A percentile compares a stretch with the other conserved stretches of the same genome.
phyloP scores from a whole-genome alignment of 2,888 invertebrate species.

The Meiosimyza decipiens region DNA sequence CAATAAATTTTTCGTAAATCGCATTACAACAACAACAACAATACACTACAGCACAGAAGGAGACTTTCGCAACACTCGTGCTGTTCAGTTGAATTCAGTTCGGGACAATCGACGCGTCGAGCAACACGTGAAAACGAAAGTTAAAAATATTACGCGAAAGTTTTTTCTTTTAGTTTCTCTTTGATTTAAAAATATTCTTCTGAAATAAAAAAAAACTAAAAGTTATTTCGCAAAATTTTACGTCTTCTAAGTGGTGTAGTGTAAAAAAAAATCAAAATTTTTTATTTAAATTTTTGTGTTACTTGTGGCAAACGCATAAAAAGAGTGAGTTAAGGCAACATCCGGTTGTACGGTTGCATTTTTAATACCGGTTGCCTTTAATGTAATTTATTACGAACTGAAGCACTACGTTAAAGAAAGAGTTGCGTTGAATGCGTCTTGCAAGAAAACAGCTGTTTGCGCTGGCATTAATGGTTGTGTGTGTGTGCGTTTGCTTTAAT shows the following conservation, averaged over 20 bases:
- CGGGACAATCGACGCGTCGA: conserved; percentile 27
- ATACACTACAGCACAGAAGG: conserved; percentile 18
- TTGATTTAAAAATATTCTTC: neutral
- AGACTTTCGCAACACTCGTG: conserved; percentile 8
- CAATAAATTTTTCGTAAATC: conserved; percentile 7
- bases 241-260: conserved; percentile 5
- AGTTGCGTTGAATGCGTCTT: too few relatives aligned
- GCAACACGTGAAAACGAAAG: conserved; percentile 2
- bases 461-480: too few relatives aligned
- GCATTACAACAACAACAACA: conserved; percentile 15
- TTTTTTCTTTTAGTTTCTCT: conserved; percentile 23
- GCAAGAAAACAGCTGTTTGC: too few relatives aligned
- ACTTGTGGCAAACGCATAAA: neutral
- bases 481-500: too few relatives aligned
- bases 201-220: conserved; percentile 14
- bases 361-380: too few relatives aligned
- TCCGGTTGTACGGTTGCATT: neutral
- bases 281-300: neutral
- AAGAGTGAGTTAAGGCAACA: neutral
- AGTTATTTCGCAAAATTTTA: neutral
- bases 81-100: conserved; percentile 26
- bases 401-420: too few relatives aligned
- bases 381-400: too few relatives aligned
- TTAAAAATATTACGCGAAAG: neutral
- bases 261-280: neutral